phyloP scores from a whole-genome alignment of 53 echinoderm and acorn worm species.

The Paelopatides confundens region DNA sequence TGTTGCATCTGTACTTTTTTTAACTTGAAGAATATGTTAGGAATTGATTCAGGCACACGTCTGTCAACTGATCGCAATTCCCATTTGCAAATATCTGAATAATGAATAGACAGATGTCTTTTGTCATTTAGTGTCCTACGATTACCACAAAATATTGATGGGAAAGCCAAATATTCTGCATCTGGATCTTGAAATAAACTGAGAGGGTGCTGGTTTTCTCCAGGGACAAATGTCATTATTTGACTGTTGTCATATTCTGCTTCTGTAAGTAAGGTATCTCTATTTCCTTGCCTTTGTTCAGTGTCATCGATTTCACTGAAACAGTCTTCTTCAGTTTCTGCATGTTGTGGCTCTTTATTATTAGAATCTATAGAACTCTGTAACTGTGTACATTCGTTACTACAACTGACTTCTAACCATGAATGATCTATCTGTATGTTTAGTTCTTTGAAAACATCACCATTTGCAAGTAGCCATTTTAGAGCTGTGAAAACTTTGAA shows the following conservation, averaged over 20 bases:
- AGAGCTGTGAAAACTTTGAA: conserved; percentile 47
- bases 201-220: conserved; percentile 53
- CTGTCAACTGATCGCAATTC: conserved; percentile 51
- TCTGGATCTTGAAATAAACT: conserved; percentile 46
- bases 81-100: conserved; percentile 42
- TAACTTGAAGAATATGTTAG: conserved; percentile 56
- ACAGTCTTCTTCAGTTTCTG: neutral
- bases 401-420: neutral
- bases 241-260: conserved; percentile 7
- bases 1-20: conserved; percentile 54
- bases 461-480: conserved; percentile 50
- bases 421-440: neutral
- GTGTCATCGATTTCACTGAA: conserved; percentile 45
- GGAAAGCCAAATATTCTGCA: conserved; percentile 64
- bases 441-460: conserved; percentile 24
- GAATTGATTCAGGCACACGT: conserved; percentile 35
- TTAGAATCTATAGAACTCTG: neutral
- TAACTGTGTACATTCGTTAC: no score
- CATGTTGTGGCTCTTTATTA: neutral
- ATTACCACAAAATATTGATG: conserved; percentile 56
- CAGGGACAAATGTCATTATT: conserved; percentile 32
- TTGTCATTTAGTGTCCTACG: neutral
- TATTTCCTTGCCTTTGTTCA: conserved; percentile 6
- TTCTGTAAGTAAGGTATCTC: conserved; percentile 30
- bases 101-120: neutral